Evolutionary conservation across 2,113 vertebrate genomes (phyloP), one percentile per base, ranked within the genome.

Genomic region (Ramphastos sulfuratus): DNA sequence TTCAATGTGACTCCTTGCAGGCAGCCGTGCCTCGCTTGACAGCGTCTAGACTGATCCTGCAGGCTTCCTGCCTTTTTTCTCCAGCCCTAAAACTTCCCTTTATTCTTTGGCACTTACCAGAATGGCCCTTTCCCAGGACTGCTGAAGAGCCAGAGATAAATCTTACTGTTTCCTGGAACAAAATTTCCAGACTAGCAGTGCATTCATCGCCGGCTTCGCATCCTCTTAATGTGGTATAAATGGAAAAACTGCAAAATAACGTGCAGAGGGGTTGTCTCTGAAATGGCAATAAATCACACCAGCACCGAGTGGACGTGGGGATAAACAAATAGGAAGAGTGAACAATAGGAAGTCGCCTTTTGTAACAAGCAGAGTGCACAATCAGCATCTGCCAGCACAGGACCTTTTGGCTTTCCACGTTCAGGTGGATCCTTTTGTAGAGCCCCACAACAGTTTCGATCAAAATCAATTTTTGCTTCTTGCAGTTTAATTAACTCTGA

Each of bases 401-500:
- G 85, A 85, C 82, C 95, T 93, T 19, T 61, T 23, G 87, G 79
- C 91, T 90, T 37, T 20, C 42, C 12, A 79, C 73, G 23, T 31
- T 82, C 69, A 89, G 82, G 80, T 19, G 69, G 94, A 83, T 8
- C 82, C 91, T 85, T 89, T 60, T 10, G 72, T 46, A 69, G 65
- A 87, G 46, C 88, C 65, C 73, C 10, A 65, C 72, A 89, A 93
- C 61, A 56, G 69, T 50, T 58, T 50, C 25, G 2, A 84, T 88
- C 85, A 85, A 63, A 96, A 94, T 92, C 69, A 91, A 95, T 93
- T 90, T 94, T 52, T 73, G 81, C 73, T 92, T 85, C 96, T 71
- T 85, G 87, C 79, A 55, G 81, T 95, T 95, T 96, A 97, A 96
- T 87, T 72, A 97, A 94, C 48, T 77, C 84, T 83, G 90, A 96